phyloP scores from a whole-genome alignment of 2,113 vertebrate species.

The Cochlearius cochlearius region DNA sequence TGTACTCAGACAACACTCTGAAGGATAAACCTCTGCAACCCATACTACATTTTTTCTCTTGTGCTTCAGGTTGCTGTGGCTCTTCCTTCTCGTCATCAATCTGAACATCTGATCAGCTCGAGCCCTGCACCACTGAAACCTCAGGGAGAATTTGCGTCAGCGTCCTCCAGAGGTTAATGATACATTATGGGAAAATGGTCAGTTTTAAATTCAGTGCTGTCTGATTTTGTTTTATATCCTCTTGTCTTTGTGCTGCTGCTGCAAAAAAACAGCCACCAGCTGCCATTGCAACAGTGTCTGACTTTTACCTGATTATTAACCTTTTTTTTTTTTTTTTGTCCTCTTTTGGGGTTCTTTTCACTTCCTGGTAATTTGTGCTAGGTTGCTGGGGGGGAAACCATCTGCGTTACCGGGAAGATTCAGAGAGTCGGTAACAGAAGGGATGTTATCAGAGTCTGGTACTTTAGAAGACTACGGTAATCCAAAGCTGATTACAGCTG shows the following conservation, averaged over 20 bases:
- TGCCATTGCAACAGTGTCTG: neutral
- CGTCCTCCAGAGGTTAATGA: neutral
- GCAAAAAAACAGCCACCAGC: neutral
- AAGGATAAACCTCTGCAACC: neutral
- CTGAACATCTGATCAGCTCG: fast-evolving
- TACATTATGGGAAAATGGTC: neutral
- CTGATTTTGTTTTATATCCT: neutral
- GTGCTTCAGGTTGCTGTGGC: neutral
- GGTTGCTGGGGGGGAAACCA: neutral
- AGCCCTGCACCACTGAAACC: neutral
- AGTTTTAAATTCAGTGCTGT: neutral
- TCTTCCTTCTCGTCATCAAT: neutral
- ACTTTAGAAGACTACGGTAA: neutral
- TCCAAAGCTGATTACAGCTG: constrained; percentile 43
- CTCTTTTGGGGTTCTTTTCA: neutral
- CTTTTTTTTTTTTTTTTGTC: neutral
- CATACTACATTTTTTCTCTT: fast-evolving
- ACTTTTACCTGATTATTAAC: neutral
- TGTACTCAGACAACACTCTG: neutral
- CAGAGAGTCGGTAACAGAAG: neutral
- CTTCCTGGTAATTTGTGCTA: neutral
- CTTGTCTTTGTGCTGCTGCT: neutral
- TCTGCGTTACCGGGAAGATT: neutral
- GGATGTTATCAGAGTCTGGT: neutral
- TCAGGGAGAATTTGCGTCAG: fast-evolving